Base-by-base conservation (phyloP, 2,888 invertebrate genomes). In the Amphipoea oculea region DNA sequence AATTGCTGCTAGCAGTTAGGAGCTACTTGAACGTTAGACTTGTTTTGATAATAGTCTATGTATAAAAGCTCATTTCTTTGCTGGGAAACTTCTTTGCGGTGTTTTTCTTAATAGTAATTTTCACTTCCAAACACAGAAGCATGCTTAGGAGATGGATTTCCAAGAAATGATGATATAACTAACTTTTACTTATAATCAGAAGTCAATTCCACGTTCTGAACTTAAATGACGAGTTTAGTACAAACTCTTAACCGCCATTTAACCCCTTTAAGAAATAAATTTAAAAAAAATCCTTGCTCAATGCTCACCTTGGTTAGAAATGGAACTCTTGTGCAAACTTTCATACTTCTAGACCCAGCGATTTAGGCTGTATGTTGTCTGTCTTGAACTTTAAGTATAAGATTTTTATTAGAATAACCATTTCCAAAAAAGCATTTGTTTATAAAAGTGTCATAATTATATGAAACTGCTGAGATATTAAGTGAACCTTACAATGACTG, bases 1-100 rank as follows among this genome's bases (percentile, higher is more conserved):
- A 83, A 82, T 82, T 83, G 82, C 75, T 81, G 71, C 74, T 57
- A 63, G 78, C 48, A 69, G 81, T 82, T 86, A 86, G 65, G 69
- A 85, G 86, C 86, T 83, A 75, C 79, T 75, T 69, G 74, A 65
- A 67, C 54, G 77, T 69, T 67, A 69, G 57, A 86, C 60, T 79
- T 75, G 79, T 79, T 86, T 84, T 77, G 76, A 83, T 82, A 84
- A 72, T 65, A 82, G 71, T 73, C 68, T 72, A 73, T 42, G 29
- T 81, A 82, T 40, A 29, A 48, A 62, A 54, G 51, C 45, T 57
- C 17, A 36, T 76, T 76, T 68, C 20, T 68, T 29, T 66, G 42
- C 4, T 48, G 14, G 20, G 42, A 68, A 68, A 29, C 29, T 40
- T 23, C 60, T 14, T 17, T 54, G 14, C 40, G 23, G 6, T 29